Base-by-base conservation (phyloP, 2,797 vertebrate species). In the Euphonia xanthogaster region DNA sequence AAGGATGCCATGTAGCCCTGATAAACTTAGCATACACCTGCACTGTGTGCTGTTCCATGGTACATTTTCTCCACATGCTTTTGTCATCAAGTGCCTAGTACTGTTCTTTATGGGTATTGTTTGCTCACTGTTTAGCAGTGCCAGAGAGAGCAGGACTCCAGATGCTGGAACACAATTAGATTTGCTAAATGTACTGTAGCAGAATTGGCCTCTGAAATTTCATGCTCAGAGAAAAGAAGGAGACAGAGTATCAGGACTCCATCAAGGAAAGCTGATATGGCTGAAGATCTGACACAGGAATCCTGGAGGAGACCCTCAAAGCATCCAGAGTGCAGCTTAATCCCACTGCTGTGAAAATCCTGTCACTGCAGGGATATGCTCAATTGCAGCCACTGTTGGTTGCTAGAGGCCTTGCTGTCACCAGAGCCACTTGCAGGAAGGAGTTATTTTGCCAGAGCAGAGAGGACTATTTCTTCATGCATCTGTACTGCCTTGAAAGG, bases 111-210 rank as follows among this genome's bases (percentile, higher is more conserved):
- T 80, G 68, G 57, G 23, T 45, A 51, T 44, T 82, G 60, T 86
- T 94, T 90, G 42, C 68, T 94, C 30, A 50, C 51, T 73, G 71
- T 66, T 87, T 76, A 71, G 65, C 54, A 47, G 57, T 67, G 45
- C 48, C 81, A 86, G 81, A 70, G 42, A 82, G 48, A 91, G 63
- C 81, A 92, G 55, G 63, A 63, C 75, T 94, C 67, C 84, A 95
- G 91, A 94, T 80, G 84, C 85, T 92, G 78, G 53, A 71, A 30
- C n/a, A 79, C 78, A 96, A 94, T 94, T 92, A 63, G n/a, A 89
- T 96, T 94, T 96, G 27, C 42, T 90, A 76, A 89, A 87, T 53
- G 71, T 60, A 22, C 72, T 83, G 60, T 31, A 63, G 83, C 70
- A 88, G 77, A 94, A 85, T 7, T 83, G 40, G 78, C 17, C 33